Evolutionary conservation across 2,113 vertebrate species (phyloP).

Genomic region (human): DNA sequence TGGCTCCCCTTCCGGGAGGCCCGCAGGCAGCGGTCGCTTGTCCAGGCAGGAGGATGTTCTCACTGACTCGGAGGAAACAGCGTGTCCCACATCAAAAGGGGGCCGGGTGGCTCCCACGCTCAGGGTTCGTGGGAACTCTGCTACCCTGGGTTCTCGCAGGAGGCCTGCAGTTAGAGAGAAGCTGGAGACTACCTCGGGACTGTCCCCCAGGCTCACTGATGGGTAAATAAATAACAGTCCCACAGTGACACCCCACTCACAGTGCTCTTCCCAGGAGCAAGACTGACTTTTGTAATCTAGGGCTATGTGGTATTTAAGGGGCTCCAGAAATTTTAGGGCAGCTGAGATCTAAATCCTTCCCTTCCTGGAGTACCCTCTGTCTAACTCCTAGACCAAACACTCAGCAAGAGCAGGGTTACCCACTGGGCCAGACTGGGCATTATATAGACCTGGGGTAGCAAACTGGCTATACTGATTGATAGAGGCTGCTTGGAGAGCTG

Average conservation of each 20-base stretch:
- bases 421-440: not conserved
- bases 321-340: not conserved
- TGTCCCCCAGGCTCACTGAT: not conserved
- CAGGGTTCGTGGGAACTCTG: constrained; percentile 55
- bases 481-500: not conserved
- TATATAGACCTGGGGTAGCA: not conserved
- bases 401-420: not conserved
- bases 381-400: not conserved
- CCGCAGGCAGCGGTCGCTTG: not conserved
- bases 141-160: constrained; percentile 52
- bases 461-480: not conserved
- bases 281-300: not conserved
- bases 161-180: not conserved
- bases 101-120: constrained; percentile 67
- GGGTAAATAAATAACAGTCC: not conserved
- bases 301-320: not conserved
- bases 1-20: not conserved
- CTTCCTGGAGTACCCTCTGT: not conserved
- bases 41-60: constrained; percentile 60
- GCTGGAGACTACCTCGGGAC: not conserved
- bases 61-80: constrained; percentile 47
- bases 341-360: not conserved
- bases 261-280: not conserved
- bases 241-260: not conserved
- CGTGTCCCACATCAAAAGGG: constrained; percentile 74